Evolutionary conservation across 1,140 invertebrate genomes (phyloP), one percentile per base, ranked within the genome.

Genomic region (Elysia chlorotica): DNA sequence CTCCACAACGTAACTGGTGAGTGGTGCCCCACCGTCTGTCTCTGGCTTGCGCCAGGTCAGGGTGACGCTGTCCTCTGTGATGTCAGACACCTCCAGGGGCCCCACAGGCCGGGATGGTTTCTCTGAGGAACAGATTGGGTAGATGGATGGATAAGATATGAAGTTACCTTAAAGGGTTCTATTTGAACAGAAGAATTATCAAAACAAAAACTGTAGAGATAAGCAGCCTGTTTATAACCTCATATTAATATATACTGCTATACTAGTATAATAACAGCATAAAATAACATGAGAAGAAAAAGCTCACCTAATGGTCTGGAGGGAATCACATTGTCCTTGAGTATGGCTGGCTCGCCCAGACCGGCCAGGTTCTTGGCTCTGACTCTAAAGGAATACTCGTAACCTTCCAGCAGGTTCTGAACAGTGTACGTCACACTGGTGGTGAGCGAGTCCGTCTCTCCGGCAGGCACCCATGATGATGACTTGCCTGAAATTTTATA

Each of bases 371-470:
- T 99, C 30, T 96, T 91, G 36, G 97, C 97, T 10, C 93, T 93
- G 2, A 99, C 93, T 79, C 96, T 92, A 88, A 99, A 99, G 87
- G 98, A 95, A 85, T 99, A 99, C 84, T 96, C 93, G 85, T 97
- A 96, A 31, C 95, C 96, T 87, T 98, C 95, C 3, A 91, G 92
- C 10, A 99, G 88, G 80, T 94, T 93, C 82, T 94, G 92, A 0
- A 97, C 94, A 0, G 93, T 96, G 85, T 94, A 96, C 75, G 92
- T 94, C 0, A 77, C 73, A 21, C 74, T 75, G 53, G 77, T 75
- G 14, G n/a, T n/a, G n/a, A n/a, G n/a, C n/a, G 74, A 77, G 2
- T 81, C 78, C 2, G 79, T 74, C 62, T 82, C 76, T 25, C 79
- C 85, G 31, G 97, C 95, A 63, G 95, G 92, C 81, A 95, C 94